Base-by-base conservation (phyloP, 2,113 vertebrate genomes). In the Rhabdornis inornatus region DNA sequence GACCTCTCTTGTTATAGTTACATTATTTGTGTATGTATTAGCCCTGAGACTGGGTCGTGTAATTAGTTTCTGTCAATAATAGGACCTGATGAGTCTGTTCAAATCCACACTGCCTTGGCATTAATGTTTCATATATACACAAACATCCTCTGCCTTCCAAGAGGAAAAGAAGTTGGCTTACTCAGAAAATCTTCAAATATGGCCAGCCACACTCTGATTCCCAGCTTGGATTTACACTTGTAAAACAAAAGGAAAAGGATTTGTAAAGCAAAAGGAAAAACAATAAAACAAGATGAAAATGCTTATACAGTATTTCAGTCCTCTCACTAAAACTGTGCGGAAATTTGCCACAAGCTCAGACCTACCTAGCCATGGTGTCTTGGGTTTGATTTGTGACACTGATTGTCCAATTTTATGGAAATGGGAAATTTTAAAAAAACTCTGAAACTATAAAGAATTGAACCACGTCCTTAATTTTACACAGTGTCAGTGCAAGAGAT, bases 381-480 rank as follows among this genome's bases (percentile, higher is more conserved):
- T 1, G 1, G 35, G 3, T 40, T 71, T 96, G 89, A 94, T 97
- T 96, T 94, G 85, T 78, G 70, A 35, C 27, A 10, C 57, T 50
- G 15, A 68, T n/a, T 10, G 2, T 4, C 28, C 64, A 78, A 80
- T 74, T 89, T 83, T 92, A 95, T 87, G 90, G 89, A 96, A 96
- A 97, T 87, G 42, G 42, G 85, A 83, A 68, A 83, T 77, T 92
- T 94, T 52, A 65, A 70, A 83, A 95, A 89, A 60, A 53, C 35
- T 66, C 49, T 33, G 33, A 76, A 94, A 83, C 93, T 7, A 92
- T 96, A 91, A 96, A 96, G 64, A 96, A 95, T 80, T 94, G 94
- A 87, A 92, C 63, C 85, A 64, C 16, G 8, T 86, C 90, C 92
- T 95, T 96, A 96, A 95, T 96, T 96, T 95, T 93, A 88, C 47